Base-by-base conservation (phyloP, 2,888 invertebrate species). In the Leistus spinibarbis region DNA sequence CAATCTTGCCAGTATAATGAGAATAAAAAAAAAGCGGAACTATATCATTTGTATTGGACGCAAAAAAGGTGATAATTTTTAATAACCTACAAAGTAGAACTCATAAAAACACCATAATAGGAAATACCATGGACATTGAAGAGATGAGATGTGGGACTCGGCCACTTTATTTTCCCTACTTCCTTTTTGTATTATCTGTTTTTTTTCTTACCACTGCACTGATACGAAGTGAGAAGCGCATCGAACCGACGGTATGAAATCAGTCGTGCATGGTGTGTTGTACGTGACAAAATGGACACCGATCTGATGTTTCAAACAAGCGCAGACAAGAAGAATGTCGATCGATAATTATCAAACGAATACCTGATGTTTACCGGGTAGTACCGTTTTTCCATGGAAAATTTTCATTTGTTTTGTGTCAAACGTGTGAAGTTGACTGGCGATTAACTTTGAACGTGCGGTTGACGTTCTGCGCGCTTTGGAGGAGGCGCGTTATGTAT, bases 81-180 rank as follows among this genome's bases (percentile, higher is more conserved):
- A 40, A 40, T 40, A 40, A 40, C 40, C 5, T 40, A 40, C 40
- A 40, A 40, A 40, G 40, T 40, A 40, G 40, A 40, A 40, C 22
- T 60, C 57, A 22, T 60, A 60, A 60, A 60, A 60, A 60, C 22
- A 4, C 22, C 16, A 60, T 19, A 60, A 60, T 22, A 60, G 60
- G 60, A 60, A 60, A 19, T 60, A 13, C 60, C 60, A 40, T 40
- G 4, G 20, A 60, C 22, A 22, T 60, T 60, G 60, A 60, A 20
- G 19, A 60, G 19, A 60, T 19, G 40, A 40, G 40, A 60, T 60
- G 60, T 60, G 22, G 60, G 60, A 60, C 60, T 60, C 60, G 60
- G 60, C 20, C 60, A 19, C 20, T 60, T 60, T 22, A 60, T 3
- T 19, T 16, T 17, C 17, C 20, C 20, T 60, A 10, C 22, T 20